Percentiles rank a stretch among this genome's conserved stretches.
phyloP scores from a whole-genome alignment of 2,113 vertebrate genomes.

The Salvator merianae region DNA sequence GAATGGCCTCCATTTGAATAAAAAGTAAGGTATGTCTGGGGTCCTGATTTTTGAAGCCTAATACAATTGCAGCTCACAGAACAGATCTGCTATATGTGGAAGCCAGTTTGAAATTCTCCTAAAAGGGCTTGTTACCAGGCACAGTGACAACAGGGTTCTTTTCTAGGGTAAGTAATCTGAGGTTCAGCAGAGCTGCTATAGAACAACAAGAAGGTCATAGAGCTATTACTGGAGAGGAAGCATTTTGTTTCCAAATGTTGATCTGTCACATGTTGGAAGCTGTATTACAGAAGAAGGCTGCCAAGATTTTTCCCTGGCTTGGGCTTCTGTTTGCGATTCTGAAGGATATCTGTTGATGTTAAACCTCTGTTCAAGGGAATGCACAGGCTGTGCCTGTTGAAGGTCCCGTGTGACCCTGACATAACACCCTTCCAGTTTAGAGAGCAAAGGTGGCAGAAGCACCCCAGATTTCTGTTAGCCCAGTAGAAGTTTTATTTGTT shows the following conservation, averaged over 20 bases:
- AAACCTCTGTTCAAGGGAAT: not conserved
- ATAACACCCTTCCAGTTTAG: not conserved
- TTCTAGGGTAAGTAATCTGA: not conserved
- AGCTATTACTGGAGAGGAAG: conserved; percentile 3
- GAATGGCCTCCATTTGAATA: too few species aligned
- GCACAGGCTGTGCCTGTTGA: not conserved
- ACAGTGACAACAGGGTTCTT: not conserved
- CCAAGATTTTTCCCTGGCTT: not conserved
- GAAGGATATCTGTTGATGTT: too few species aligned
- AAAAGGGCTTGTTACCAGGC: not conserved
- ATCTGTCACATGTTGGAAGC: not conserved
- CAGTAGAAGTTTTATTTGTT: not conserved
- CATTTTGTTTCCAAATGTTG: not conserved
- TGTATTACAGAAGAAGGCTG: not conserved
- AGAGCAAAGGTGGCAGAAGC: not conserved
- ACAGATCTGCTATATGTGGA: not conserved
- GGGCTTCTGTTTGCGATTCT: not conserved
- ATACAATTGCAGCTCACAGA: not conserved
- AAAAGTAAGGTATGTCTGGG: too few species aligned
- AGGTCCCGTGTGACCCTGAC: not conserved
- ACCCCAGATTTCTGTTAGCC: not conserved
- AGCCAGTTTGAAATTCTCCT: not conserved
- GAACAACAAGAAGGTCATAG: not conserved
- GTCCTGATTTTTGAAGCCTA: not conserved
- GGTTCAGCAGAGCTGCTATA: not conserved